A percentile compares a stretch with the other conserved stretches of the same genome.
phyloP scores from a whole-genome alignment of 2,113 vertebrate genomes.

The Apeltes quadracus region DNA sequence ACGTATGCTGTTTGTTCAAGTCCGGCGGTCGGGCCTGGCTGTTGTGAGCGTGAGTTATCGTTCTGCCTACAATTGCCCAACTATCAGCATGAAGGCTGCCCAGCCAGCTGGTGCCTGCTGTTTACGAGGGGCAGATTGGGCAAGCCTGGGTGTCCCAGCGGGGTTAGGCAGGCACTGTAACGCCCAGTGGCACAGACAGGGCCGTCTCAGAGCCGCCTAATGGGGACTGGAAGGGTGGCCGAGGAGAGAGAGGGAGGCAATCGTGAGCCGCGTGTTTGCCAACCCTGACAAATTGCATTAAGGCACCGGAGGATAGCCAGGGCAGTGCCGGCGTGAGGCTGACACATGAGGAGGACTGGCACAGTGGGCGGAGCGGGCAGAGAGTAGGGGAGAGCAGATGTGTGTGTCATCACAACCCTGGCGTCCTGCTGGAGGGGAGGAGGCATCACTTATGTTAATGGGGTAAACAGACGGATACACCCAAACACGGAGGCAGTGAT shows the following conservation, averaged over 20 bases:
- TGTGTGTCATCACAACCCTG: constrained; percentile 50
- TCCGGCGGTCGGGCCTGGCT: constrained; percentile 40
- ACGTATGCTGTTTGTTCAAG: constrained; percentile 31
- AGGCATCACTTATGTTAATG: constrained; percentile 37
- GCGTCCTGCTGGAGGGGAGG: constrained; percentile 40
- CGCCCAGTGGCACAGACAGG: constrained; percentile 58
- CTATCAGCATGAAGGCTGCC: constrained; percentile 62
- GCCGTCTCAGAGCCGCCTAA: constrained; percentile 26
- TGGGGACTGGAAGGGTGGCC: constrained; percentile 4
- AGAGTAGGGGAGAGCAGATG: constrained; percentile 51
- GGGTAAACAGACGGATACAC: constrained; percentile 23
- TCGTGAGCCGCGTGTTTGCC: constrained; percentile 49
- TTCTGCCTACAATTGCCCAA: constrained; percentile 53
- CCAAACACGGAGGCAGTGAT: constrained; percentile 2
- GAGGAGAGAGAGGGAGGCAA: constrained; percentile 28
- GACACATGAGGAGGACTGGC: constrained; percentile 57
- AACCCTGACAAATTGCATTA: constrained; percentile 71
- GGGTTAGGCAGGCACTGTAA: constrained; percentile 68
- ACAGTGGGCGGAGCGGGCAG: constrained; percentile 41
- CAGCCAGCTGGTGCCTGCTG: constrained; percentile 69
- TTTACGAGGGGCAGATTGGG: constrained; percentile 53
- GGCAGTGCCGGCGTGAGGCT: constrained; percentile 46
- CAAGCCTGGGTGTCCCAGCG: constrained; percentile 47
- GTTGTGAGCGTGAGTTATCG: constrained; percentile 54
- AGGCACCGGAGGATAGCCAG: constrained; percentile 58